These are phyloP conservation scores for Pygocentrus nattereri DNA, from an alignment of 2,797 vertebrate genomes.

Conservation along the genomic window DNA sequence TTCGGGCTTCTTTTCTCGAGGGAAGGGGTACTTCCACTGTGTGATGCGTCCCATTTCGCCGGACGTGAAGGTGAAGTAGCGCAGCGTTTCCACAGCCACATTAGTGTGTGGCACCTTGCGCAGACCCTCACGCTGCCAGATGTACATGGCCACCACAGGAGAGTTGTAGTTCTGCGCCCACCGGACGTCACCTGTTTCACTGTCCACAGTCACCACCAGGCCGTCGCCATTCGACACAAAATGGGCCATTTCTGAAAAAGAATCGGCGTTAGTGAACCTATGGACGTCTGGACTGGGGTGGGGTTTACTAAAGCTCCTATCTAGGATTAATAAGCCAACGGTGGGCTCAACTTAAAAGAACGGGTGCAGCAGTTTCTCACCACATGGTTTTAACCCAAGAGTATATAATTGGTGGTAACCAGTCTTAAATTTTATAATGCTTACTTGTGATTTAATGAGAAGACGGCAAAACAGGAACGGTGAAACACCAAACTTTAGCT, in stretches of 20 bases:
- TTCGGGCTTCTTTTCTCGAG: conserved; percentile 92
- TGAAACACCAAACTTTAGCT: no score
- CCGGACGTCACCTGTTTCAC: conserved; percentile 90
- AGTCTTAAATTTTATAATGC: not conserved
- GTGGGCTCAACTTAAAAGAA: no score
- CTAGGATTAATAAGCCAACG: no score
- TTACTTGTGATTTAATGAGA: not conserved
- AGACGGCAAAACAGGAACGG: no score
- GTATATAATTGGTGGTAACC: not conserved
- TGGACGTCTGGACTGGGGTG: not conserved
- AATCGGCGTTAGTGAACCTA: not conserved
- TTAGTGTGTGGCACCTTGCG: conserved; percentile 94
- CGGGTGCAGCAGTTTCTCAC: no score
- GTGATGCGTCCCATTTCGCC: conserved; percentile 96
- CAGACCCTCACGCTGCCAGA: conserved; percentile 95
- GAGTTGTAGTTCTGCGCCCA: conserved; percentile 98
- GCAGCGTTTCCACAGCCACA: conserved; percentile 93
- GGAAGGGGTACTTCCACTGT: conserved; percentile 98
- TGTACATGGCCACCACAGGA: conserved; percentile 96
- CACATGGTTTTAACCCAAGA: no score
- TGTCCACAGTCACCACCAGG: conserved; percentile 97
- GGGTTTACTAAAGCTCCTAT: no score
- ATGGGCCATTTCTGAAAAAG: conserved; percentile 89
- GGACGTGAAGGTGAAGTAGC: conserved; percentile 96
- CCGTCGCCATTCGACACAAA: conserved; percentile 97